Evolutionary conservation across 2,797 vertebrate species (phyloP).

Genomic region (Sebastes matsubarae): DNA sequence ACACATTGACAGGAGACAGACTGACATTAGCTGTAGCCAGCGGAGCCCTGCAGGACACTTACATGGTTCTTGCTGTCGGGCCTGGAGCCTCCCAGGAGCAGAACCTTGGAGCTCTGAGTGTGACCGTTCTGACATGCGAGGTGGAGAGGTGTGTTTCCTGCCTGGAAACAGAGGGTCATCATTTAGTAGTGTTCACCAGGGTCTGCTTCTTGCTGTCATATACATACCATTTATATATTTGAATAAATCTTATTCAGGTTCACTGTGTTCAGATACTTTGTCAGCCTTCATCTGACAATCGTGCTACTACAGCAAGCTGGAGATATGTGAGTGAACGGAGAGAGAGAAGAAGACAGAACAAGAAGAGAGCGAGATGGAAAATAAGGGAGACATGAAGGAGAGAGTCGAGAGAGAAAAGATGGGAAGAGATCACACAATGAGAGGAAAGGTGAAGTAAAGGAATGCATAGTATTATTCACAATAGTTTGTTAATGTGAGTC

Average conservation of each 20-base stretch:
- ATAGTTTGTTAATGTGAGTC: too few species aligned
- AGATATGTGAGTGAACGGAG: too few species aligned
- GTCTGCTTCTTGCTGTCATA: background rate
- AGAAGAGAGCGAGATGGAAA: too few species aligned
- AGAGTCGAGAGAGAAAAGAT: too few species aligned
- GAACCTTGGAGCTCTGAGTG: slow-evolving; percentile 89
- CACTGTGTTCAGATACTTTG: background rate
- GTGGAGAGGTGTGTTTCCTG: slow-evolving; percentile 94
- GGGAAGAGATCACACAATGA: too few species aligned
- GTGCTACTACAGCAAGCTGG: background rate
- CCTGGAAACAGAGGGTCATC: slow-evolving; percentile 72
- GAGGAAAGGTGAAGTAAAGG: too few species aligned
- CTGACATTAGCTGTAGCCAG: too few species aligned
- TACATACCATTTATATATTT: background rate
- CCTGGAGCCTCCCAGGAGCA: slow-evolving; percentile 92
- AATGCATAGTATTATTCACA: too few species aligned
- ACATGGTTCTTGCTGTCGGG: slow-evolving; percentile 94
- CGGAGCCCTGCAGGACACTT: slow-evolving; percentile 58
- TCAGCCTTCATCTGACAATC: background rate
- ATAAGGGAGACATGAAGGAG: too few species aligned
- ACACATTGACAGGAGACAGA: background rate
- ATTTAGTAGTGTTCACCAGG: background rate
- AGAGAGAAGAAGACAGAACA: too few species aligned
- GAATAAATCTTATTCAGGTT: background rate
- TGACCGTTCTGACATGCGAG: slow-evolving; percentile 97